Evolutionary conservation across 2,113 vertebrate species (phyloP).

Genomic region (Calyptommatus sinebrachiatus): DNA sequence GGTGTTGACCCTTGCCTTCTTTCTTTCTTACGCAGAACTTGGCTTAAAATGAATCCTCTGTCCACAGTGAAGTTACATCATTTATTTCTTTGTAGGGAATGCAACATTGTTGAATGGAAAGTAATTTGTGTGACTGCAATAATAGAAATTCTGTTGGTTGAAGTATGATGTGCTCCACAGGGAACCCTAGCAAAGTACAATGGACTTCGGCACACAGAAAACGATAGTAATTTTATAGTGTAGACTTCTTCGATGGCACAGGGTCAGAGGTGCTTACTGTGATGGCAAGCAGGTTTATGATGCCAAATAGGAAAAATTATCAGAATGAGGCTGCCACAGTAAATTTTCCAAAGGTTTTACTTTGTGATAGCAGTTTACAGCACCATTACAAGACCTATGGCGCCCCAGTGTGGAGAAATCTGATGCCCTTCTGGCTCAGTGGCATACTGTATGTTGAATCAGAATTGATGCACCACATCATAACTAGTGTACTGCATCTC

Average conservation of each 20-base stretch:
- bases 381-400: no score
- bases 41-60: background rate
- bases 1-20: background rate
- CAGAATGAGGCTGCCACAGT: background rate
- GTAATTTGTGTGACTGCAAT: background rate
- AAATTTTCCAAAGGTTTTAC: background rate
- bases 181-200: background rate
- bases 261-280: background rate
- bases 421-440: no score
- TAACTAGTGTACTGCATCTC: no score
- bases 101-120: background rate
- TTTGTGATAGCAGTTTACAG: background rate
- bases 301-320: background rate
- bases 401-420: no score
- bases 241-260: no score
- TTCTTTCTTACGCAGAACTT: background rate
- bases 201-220: background rate
- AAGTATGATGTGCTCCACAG: background rate
- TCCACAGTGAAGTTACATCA: background rate
- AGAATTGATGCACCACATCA: no score
- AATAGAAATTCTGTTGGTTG: background rate
- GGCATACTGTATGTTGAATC: no score
- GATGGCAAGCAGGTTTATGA: background rate
- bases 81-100: background rate
- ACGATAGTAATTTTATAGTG: background rate